Conservation (phyloP, 2,888 invertebrate species). For the Amblyjoppa proteus region DNA sequence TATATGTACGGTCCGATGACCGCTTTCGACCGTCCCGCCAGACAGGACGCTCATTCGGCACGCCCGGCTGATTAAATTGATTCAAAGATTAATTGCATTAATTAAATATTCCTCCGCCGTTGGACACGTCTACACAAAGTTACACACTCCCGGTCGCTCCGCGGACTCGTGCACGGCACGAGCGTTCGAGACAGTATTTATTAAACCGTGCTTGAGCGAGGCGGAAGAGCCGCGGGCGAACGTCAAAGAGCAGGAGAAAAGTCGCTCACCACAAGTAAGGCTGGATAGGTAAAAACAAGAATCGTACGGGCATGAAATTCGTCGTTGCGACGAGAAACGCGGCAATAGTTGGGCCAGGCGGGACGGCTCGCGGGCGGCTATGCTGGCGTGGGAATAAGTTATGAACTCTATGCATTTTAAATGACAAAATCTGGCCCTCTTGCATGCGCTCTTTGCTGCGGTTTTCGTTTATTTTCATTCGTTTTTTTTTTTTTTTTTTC, state of each 20-base stretch:
- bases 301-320: slow-evolving; percentile 59
- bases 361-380: slow-evolving; percentile 41
- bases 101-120: slow-evolving; percentile 18
- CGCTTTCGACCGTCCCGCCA: neutral
- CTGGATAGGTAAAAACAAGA: slow-evolving; percentile 49
- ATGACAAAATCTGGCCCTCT: slow-evolving; percentile 80
- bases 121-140: neutral
- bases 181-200: neutral
- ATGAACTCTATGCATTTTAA: slow-evolving; percentile 83
- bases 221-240: slow-evolving; percentile 29
- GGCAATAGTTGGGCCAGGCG: slow-evolving; percentile 54
- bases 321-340: slow-evolving; percentile 2
- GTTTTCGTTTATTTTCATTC: slow-evolving; percentile 67
- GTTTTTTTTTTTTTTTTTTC: slow-evolving; percentile 17
- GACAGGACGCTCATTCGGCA: neutral
- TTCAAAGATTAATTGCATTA: slow-evolving; percentile 47
- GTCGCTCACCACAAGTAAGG: slow-evolving; percentile 15
- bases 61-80: neutral
- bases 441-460: slow-evolving; percentile 77
- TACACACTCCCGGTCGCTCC: neutral
- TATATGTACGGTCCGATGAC: slow-evolving; percentile 10
- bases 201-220: neutral
- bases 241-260: slow-evolving; percentile 2
- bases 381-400: slow-evolving; percentile 79
- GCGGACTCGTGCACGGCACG: neutral